Conservation (phyloP, 2,797 vertebrate species). For the Eupleurogrammus muticus region DNA sequence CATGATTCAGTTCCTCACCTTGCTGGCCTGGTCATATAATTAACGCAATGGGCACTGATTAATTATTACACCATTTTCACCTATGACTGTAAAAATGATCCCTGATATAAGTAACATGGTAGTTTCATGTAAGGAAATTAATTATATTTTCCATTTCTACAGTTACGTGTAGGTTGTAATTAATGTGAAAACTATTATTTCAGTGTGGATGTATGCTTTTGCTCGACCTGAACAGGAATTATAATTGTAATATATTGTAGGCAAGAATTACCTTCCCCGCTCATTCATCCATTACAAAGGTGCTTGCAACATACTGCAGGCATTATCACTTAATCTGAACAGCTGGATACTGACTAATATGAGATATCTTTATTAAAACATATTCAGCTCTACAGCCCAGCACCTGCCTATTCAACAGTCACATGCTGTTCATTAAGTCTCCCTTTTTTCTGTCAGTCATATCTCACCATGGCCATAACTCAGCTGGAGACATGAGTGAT, state of each 20-base stretch:
- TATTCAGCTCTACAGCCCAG: slow-evolving; percentile 58
- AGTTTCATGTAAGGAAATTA: neutral
- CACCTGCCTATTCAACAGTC: slow-evolving; percentile 74
- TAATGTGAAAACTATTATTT: neutral
- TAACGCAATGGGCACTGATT: slow-evolving; percentile 2
- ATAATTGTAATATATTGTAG: slow-evolving; percentile 42
- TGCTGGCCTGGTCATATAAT: neutral
- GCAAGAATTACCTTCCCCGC: slow-evolving; percentile 34
- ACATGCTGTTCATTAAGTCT: slow-evolving; percentile 78
- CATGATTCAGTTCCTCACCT: neutral
- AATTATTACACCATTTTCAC: neutral
- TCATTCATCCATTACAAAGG: slow-evolving; percentile 67
- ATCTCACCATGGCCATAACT: slow-evolving; percentile 75
- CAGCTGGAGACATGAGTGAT: slow-evolving; percentile 74
- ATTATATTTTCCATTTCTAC: neutral
- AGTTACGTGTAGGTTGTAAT: neutral
- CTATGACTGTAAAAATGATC: neutral
- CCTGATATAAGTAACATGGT: neutral
- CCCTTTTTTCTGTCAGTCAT: slow-evolving; percentile 72
- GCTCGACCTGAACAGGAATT: slow-evolving; percentile 23
- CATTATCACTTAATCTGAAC: slow-evolving; percentile 68
- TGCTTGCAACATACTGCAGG: slow-evolving; percentile 44
- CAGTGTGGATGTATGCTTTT: neutral
- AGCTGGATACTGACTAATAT: slow-evolving; percentile 69
- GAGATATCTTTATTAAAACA: slow-evolving; percentile 78